Evolutionary conservation across 2,888 invertebrate genomes (phyloP), one percentile per base, ranked within the genome.

Genomic region (Meghimatium bilineatum): DNA sequence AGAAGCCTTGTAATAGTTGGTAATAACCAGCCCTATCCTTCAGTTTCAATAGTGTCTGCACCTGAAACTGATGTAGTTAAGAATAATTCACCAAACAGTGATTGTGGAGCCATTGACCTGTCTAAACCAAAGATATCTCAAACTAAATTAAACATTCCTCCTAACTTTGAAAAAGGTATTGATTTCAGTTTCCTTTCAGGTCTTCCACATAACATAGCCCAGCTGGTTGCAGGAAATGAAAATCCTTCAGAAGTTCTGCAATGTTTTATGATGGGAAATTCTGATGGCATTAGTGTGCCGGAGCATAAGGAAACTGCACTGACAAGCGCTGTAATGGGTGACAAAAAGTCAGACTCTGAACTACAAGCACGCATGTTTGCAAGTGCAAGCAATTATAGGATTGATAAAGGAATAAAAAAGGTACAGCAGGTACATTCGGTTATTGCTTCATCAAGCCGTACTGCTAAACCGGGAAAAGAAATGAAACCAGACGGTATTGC

Each of bases 81-180:
- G 49, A 74, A 67, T 67, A n/a, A 32, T 49, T 49, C 66, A 49
- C 49, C 74, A n/a, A 60, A n/a, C n/a, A 63, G 32, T 81, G 32
- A 84, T 44, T 84, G 84, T 77, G 84, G 84, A 60, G 84, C 84
- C 17, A 84, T 84, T 52, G 84, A 84, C 67, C 67, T 84, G 17
- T 80, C 84, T 26, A 84, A 84, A 44, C 84, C 80, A 0, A 84
- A 84, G 66, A 34, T 66, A 32, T 23, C 79, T 23, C 36, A 56
- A 8, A 56, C 36, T 71, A 36, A 34, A 12, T 10, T 26, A 1
- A 69, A 34, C 72, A 74, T 81, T 76, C 67, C 82, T 66, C 1
- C 23, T 26, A 71, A n/a, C 36, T 0, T 29, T n/a, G 71, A 71
- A 56, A 82, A 77, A 71, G 38, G 14, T 75, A 23, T 66, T 63